Conservation (phyloP, 2,797 vertebrate species). For the Euphonia xanthogaster region DNA sequence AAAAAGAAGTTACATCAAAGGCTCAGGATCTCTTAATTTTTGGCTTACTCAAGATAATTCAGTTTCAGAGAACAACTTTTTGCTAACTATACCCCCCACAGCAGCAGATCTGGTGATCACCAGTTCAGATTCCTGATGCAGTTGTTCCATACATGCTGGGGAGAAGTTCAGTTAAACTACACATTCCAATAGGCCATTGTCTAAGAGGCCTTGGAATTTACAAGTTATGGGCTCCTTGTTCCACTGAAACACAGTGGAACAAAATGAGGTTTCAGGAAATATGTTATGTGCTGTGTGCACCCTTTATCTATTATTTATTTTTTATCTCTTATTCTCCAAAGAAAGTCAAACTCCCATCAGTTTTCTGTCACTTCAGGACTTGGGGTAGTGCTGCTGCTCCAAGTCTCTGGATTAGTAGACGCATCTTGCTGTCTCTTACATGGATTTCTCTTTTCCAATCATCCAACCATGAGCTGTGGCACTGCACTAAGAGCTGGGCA, state of each 20-base stretch:
- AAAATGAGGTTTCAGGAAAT: background rate
- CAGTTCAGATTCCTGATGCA: background rate
- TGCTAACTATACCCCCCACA: background rate
- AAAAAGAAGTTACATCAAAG: slow-evolving; percentile 31
- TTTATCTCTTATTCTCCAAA: background rate
- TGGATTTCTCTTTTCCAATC: background rate
- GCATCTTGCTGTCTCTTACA: background rate
- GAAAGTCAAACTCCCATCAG: background rate
- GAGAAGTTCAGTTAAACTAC: background rate
- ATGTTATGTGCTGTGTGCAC: background rate
- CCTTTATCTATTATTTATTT: background rate
- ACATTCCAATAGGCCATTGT: background rate
- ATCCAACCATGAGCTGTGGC: background rate
- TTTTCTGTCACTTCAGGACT: background rate
- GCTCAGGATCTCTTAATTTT: background rate
- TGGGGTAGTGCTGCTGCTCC: background rate
- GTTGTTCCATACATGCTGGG: background rate
- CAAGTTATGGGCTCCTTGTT: background rate
- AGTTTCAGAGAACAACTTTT: slow-evolving; percentile 4
- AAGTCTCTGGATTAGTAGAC: background rate
- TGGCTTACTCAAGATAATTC: background rate
- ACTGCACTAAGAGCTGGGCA: background rate
- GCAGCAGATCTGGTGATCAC: background rate
- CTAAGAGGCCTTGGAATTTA: background rate
- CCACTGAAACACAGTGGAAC: background rate